Base-by-base conservation (phyloP, 2,888 invertebrate species). In the Tenthredo notha region DNA sequence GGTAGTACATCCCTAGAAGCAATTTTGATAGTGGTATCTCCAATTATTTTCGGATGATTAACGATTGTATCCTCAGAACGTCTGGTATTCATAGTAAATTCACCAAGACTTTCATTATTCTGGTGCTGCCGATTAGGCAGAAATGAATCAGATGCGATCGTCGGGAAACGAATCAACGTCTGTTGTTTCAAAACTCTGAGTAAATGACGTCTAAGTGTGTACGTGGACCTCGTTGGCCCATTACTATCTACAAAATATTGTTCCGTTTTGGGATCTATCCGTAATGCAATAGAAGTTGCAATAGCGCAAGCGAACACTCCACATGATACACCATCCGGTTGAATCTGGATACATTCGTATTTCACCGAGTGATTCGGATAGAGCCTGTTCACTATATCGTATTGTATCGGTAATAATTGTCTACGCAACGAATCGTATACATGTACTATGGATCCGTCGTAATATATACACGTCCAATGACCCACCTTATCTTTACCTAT, bases 381-480 rank as follows among this genome's bases (percentile, higher is more conserved):
- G 21, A 77, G 54, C 15, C 54, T 7, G 18, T 77, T n/a, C 21
- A 77, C 15, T 29, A 50, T 77, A 1, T 25, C 37, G 7, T 54
- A 21, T n/a, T 78, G 78, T 15, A 12, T 18, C 10, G 78, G 54
- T 78, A 4, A 25, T 54, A 78, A 78, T 78, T 15, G 6, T n/a
- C 12, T 29, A 12, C 6, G 21, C 54, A 78, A 50, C 29, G 78
- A 15, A 75, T 75, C 75, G 15, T 75, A 70, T n/a, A 70, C 70
- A 29, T 75, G 75, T 75, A 75, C 47, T 58, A 78, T 15, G 18
- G 78, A 25, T 18, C 78, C 78, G 10, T 75, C 75, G 21, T 43
- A 75, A 47, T 37, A 75, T 21, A 75, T 75, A 25, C 75, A 75
- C 37, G 75, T 75, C 75, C 47, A 75, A 25, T 75, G 21, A 25